Conservation (phyloP, 2,888 invertebrate genomes). For the Andricus curvator region DNA sequence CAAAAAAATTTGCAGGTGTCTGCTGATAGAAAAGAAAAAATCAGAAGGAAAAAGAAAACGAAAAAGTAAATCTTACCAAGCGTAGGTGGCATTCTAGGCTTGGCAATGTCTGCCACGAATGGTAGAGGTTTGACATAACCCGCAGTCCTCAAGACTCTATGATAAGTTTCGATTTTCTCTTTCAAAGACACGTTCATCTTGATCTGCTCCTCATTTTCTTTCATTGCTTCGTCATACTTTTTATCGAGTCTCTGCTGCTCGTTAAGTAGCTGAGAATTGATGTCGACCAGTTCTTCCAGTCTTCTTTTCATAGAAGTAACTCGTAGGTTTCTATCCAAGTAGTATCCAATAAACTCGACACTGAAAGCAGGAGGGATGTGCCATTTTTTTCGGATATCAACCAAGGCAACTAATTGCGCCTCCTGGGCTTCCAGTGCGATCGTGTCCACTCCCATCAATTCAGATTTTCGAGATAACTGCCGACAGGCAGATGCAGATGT, state of each 20-base stretch:
- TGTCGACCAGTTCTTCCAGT: constrained; percentile 86
- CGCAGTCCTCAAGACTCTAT: constrained; percentile 69
- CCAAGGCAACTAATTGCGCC: constrained; percentile 88
- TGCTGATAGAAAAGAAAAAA: neutral
- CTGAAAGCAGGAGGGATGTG: constrained; percentile 96
- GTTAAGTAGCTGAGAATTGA: constrained; percentile 87
- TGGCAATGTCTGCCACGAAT: constrained; percentile 67
- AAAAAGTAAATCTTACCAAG: constrained; percentile 63
- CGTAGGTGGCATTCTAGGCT: constrained; percentile 70
- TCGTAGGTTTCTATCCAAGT: constrained; percentile 91
- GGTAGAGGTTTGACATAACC: constrained; percentile 74
- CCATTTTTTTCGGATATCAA: constrained; percentile 95
- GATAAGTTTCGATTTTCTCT: constrained; percentile 78
- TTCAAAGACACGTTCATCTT: constrained; percentile 82
- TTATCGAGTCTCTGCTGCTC: constrained; percentile 88
- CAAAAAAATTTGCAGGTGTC: constrained; percentile 13
- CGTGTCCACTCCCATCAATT: constrained; percentile 94
- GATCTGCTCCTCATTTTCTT: constrained; percentile 84
- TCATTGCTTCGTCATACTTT: constrained; percentile 88
- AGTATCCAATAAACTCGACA: constrained; percentile 96
- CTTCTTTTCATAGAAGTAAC: constrained; percentile 89
- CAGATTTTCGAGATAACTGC: constrained; percentile 90
- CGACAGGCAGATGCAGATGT: constrained; percentile 94
- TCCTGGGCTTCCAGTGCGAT: constrained; percentile 90
- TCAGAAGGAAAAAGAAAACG: neutral